phyloP scores from a whole-genome alignment of 2,113 vertebrate genomes.

The Pyxicephalus adspersus region DNA sequence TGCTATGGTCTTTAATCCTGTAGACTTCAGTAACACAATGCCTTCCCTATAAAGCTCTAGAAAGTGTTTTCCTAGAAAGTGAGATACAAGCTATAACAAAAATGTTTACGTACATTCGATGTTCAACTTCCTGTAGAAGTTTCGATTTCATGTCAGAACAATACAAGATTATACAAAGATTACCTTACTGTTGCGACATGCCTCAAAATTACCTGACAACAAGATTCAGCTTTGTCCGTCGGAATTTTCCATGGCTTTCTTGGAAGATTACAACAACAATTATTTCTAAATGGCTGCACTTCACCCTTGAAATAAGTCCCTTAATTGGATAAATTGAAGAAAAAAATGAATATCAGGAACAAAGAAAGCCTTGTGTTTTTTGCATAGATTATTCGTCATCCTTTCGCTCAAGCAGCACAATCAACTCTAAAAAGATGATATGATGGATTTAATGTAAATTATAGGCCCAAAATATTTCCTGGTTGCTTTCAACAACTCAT shows the following conservation, averaged over 20 bases:
- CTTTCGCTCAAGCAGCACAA: background rate
- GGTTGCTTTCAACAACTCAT: background rate
- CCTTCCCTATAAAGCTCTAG: background rate
- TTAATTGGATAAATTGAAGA: conserved; percentile 14
- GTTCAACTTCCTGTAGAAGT: background rate
- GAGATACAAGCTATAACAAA: background rate
- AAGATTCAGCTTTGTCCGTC: background rate
- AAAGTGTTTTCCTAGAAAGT: conserved; percentile 17
- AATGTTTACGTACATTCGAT: background rate
- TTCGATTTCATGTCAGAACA: background rate
- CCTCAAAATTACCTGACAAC: background rate
- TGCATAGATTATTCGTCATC: background rate
- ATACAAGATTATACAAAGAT: background rate
- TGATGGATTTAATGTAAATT: background rate
- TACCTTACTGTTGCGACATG: conserved; percentile 17
- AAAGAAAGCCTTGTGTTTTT: conserved; percentile 15
- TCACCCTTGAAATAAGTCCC: conserved; percentile 10
- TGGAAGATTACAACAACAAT: conserved; percentile 11
- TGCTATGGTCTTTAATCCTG: background rate
- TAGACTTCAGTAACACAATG: background rate
- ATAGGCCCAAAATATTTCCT: conserved; percentile 27
- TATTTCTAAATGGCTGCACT: background rate
- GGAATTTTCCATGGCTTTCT: background rate
- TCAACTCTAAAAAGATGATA: background rate
- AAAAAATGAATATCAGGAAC: conserved; percentile 27